A percentile compares a stretch with the other conserved stretches of the same genome.
These are phyloP conservation scores for Tortrix viridana DNA, from an alignment of 2,888 invertebrate genomes.

Conservation along the genomic window DNA sequence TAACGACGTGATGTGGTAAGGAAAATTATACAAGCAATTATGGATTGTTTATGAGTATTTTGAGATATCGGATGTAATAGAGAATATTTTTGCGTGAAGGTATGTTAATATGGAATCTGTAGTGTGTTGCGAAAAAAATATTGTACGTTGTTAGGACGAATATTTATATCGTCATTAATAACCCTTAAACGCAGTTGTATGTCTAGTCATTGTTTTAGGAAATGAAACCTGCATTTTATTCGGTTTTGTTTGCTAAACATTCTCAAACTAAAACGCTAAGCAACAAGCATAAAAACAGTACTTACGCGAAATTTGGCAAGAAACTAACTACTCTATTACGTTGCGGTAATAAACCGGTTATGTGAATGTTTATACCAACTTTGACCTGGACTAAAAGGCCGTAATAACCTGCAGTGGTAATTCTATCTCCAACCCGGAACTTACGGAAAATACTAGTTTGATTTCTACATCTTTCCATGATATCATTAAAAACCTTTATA, in stretches of 20 bases:
- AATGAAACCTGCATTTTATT: too few relatives aligned
- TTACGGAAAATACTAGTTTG: not conserved
- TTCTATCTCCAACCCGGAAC: constrained; percentile 6
- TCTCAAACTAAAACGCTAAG: not conserved
- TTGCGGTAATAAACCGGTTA: constrained; percentile 13
- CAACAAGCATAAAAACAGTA: not conserved
- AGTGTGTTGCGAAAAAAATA: too few relatives aligned
- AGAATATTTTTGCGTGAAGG: too few relatives aligned
- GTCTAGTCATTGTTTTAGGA: too few relatives aligned
- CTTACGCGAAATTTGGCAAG: not conserved
- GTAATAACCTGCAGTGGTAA: constrained; percentile 6
- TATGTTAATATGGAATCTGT: too few relatives aligned
- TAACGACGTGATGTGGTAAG: not conserved
- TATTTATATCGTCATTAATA: too few relatives aligned
- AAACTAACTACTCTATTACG: not conserved
- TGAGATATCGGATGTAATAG: not conserved
- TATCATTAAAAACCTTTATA: too few relatives aligned
- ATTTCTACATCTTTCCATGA: too few relatives aligned
- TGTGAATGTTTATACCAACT: constrained; percentile 11
- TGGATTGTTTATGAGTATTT: not conserved
- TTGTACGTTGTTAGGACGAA: too few relatives aligned
- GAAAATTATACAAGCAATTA: not conserved
- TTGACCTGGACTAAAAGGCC: constrained; percentile 9
- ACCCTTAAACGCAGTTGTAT: too few relatives aligned
- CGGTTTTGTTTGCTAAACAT: not conserved